phyloP scores from a whole-genome alignment of 2,888 invertebrate species.

The Hymenopus coronatus region DNA sequence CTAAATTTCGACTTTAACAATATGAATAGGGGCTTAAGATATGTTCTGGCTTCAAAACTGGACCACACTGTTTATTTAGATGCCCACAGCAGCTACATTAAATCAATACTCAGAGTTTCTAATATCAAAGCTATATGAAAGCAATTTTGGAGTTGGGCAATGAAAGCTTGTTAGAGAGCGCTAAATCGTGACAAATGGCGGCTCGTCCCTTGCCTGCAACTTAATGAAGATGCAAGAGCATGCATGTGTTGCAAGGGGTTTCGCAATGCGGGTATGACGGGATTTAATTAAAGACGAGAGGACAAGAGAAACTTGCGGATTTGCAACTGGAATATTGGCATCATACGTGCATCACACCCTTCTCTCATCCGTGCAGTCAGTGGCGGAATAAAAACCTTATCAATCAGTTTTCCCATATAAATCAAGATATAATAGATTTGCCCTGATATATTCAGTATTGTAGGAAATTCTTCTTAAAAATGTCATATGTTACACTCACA shows the following conservation, averaged over 20 bases:
- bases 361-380: neutral
- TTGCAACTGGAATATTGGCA: neutral
- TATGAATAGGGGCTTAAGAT: no score
- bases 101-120: neutral
- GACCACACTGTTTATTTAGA: no score
- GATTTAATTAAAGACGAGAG: neutral
- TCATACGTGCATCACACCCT: neutral
- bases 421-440: no score
- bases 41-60: no score
- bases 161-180: neutral
- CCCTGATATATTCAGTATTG: no score
- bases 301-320: neutral
- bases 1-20: no score
- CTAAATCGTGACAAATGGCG: neutral
- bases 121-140: neutral
- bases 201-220: neutral
- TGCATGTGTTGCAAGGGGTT: neutral
- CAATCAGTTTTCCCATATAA: no score
- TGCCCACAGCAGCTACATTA: neutral
- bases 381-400: neutral
- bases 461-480: no score
- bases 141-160: neutral
- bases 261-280: neutral
- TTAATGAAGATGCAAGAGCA: neutral
- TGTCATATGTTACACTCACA: no score